Evolutionary conservation across 1,140 invertebrate genomes (phyloP).

Genomic region (Diuraphis noxia): DNA sequence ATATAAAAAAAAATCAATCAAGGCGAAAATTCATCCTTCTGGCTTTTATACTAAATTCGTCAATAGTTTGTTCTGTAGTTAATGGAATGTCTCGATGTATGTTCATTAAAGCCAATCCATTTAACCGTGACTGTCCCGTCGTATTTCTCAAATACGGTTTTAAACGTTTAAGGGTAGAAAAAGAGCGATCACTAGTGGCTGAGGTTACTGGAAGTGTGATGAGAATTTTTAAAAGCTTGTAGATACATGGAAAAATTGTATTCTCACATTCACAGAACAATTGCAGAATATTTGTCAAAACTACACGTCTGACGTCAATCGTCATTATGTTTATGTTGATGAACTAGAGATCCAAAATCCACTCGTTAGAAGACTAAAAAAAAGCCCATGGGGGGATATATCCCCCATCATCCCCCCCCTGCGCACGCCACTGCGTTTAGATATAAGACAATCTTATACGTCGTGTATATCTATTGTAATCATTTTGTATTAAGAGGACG

Average conservation of each 20-base stretch:
- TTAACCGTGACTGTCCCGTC: slow-evolving; percentile 56
- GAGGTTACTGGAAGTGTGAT: not conserved
- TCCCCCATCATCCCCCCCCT: too few relatives aligned
- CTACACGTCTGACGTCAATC: too few relatives aligned
- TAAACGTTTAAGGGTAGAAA: slow-evolving; percentile 60
- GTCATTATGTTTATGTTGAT: too few relatives aligned
- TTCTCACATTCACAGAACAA: too few relatives aligned
- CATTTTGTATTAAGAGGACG: too few relatives aligned
- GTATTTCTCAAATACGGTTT: slow-evolving; percentile 61
- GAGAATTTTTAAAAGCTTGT: not conserved
- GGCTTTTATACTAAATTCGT: not conserved
- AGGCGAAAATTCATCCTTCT: not conserved
- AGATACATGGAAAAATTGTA: too few relatives aligned
- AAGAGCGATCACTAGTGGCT: slow-evolving; percentile 55
- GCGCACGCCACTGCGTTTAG: too few relatives aligned
- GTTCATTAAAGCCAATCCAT: slow-evolving; percentile 55
- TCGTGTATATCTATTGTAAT: too few relatives aligned
- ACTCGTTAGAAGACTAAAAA: too few relatives aligned
- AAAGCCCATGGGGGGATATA: too few relatives aligned
- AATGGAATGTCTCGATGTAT: slow-evolving; percentile 54
- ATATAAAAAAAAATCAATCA: not conserved
- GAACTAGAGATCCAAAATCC: too few relatives aligned
- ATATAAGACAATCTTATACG: not conserved
- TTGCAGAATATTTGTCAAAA: too few relatives aligned
- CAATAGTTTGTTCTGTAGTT: not conserved